Evolutionary conservation across 2,113 vertebrate species (phyloP).

Genomic region (Albula goreensis): DNA sequence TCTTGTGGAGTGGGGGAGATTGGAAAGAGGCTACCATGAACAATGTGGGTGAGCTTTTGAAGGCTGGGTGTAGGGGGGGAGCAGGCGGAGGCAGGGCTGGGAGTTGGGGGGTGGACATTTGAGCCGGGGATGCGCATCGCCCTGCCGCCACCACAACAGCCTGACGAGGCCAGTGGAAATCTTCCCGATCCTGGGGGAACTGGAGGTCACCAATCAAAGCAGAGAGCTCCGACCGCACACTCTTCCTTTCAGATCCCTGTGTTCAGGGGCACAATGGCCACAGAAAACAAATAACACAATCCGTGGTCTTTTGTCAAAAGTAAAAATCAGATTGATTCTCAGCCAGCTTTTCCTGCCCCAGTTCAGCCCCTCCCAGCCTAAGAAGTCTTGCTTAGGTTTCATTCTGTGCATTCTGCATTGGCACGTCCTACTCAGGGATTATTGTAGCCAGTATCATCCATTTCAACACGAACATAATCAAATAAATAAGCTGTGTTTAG

Average conservation of each 20-base stretch:
- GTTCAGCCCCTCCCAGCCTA: background rate
- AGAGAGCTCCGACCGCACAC: background rate
- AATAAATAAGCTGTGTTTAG: background rate
- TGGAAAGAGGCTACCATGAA: constrained; percentile 23
- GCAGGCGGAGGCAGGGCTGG: constrained; percentile 23
- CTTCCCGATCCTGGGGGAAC: constrained; percentile 11
- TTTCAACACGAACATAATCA: background rate
- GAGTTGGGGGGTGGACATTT: constrained; percentile 35
- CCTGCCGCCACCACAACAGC: constrained; percentile 23
- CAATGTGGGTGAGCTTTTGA: constrained; percentile 27
- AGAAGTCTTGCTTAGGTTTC: background rate
- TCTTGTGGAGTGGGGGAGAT: constrained; percentile 7
- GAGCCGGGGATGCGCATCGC: constrained; percentile 32
- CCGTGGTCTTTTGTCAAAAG: background rate
- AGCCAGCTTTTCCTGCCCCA: background rate
- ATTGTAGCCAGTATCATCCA: background rate
- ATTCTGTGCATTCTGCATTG: no score
- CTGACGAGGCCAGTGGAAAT: constrained; percentile 26
- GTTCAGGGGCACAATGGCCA: background rate
- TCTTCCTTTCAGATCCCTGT: background rate
- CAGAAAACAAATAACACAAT: background rate
- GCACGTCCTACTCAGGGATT: background rate
- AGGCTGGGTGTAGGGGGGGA: constrained; percentile 24
- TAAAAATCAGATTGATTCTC: background rate
- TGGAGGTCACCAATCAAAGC: background rate